Conservation (phyloP, 1,140 invertebrate species). For the Chymomyza costata region DNA sequence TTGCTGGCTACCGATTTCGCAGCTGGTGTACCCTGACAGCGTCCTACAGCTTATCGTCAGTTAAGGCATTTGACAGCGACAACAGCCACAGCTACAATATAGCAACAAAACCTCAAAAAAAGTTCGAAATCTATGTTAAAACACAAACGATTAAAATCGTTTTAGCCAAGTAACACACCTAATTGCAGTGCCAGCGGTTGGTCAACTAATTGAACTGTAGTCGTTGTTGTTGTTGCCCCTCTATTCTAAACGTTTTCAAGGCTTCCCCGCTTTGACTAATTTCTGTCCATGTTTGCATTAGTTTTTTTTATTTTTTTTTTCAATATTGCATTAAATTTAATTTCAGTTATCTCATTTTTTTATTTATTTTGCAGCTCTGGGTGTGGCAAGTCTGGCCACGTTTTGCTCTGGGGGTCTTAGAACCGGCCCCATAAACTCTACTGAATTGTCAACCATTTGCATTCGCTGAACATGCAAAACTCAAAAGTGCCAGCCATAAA, state of each 20-base stretch:
- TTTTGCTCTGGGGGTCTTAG: conserved; percentile 32
- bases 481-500: conserved; percentile 39
- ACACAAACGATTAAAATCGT: conserved; percentile 62
- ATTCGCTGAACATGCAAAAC: conserved; percentile 30
- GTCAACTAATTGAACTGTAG: no score
- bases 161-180: conserved; percentile 59
- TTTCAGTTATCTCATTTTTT: conserved; percentile 57
- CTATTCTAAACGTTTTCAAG: conserved; percentile 37
- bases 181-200: conserved; percentile 53
- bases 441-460: conserved; percentile 19
- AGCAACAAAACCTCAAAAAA: conserved; percentile 55
- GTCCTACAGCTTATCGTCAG: no score
- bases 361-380: conserved; percentile 50
- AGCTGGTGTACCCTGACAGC: no score
- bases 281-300: conserved; percentile 22
- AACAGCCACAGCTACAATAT: no score
- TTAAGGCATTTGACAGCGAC: conserved; percentile 58
- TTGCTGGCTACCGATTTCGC: no score
- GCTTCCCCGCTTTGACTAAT: conserved; percentile 42
- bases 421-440: conserved; percentile 19
- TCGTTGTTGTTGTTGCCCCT: no score
- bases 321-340: conserved; percentile 48
- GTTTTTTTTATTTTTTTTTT: conserved; percentile 17
- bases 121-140: conserved; percentile 67
- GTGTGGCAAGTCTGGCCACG: conserved; percentile 45